Evolutionary conservation across 1,140 invertebrate genomes (phyloP).

Genomic region (Phortica variegata): DNA sequence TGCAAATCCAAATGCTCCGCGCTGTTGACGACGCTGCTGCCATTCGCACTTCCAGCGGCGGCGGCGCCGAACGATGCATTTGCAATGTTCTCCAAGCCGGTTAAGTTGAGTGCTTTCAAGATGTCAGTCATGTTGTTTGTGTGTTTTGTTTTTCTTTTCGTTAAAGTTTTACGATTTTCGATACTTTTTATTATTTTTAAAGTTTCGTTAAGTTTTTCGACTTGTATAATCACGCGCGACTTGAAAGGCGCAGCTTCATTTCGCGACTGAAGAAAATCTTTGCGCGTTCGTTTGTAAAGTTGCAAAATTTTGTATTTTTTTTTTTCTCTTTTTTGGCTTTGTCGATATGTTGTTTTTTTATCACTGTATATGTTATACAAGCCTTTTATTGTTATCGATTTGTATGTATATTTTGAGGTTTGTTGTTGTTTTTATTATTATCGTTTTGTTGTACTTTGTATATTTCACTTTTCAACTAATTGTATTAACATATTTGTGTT

Average conservation of each 20-base stretch:
- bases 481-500: slow-evolving; percentile 47
- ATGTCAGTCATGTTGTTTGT: slow-evolving; percentile 32
- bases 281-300: slow-evolving; percentile 32
- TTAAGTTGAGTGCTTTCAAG: slow-evolving; percentile 40
- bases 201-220: slow-evolving; percentile 2
- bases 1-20: slow-evolving; percentile 38
- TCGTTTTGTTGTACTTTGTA: background rate
- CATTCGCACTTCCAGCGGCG: slow-evolving; percentile 19
- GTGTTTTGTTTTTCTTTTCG: slow-evolving; percentile 6
- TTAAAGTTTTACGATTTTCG: slow-evolving; percentile 1
- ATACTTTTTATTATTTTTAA: slow-evolving; percentile 9
- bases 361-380: slow-evolving; percentile 20
- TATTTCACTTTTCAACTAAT: slow-evolving; percentile 51
- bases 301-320: slow-evolving; percentile 40
- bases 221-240: slow-evolving; percentile 17
- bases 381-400: slow-evolving; percentile 28
- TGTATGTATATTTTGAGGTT: slow-evolving; percentile 4
- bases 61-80: slow-evolving; percentile 17
- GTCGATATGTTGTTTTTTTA: slow-evolving; percentile 27
- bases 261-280: slow-evolving; percentile 36
- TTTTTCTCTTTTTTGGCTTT: slow-evolving; percentile 29
- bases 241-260: slow-evolving; percentile 43
- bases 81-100: slow-evolving; percentile 8
- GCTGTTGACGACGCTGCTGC: slow-evolving; percentile 15
- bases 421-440: too few species aligned